phyloP scores from a whole-genome alignment of 1,140 invertebrate genomes.

The Tyrophagus putrescentiae region DNA sequence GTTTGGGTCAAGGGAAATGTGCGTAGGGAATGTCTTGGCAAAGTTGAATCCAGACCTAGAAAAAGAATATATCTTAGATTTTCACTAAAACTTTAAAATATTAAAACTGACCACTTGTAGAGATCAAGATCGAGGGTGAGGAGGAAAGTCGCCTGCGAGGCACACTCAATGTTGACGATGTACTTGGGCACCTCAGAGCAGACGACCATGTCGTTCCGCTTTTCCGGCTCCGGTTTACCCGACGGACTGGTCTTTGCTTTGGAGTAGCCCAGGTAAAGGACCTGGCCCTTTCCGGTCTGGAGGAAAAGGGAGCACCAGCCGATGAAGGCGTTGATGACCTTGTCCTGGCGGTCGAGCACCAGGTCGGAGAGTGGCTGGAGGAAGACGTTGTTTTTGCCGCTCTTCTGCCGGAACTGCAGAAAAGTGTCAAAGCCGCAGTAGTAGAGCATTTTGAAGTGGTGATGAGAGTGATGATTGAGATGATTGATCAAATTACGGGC shows the following conservation, averaged over 20 bases:
- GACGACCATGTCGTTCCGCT: slow-evolving; percentile 17
- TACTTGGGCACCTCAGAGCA: slow-evolving; percentile 13
- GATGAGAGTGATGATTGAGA: too few species aligned
- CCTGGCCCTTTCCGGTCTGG: slow-evolving; percentile 8
- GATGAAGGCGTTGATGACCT: slow-evolving; percentile 17
- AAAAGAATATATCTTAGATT: too few species aligned
- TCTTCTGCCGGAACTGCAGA: slow-evolving; percentile 9
- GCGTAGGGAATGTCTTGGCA: too few species aligned
- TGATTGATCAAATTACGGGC: too few species aligned
- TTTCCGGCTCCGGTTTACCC: neutral
- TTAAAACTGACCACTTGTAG: slow-evolving; percentile 6
- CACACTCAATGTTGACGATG: slow-evolving; percentile 16
- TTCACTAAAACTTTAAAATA: too few species aligned
- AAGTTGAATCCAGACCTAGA: slow-evolving; percentile 10
- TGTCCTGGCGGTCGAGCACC: neutral
- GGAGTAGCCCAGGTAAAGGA: slow-evolving; percentile 14
- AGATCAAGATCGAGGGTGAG: slow-evolving; percentile 6
- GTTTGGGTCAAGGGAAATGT: too few species aligned
- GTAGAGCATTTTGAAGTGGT: slow-evolving; percentile 13
- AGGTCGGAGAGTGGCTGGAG: slow-evolving; percentile 10
- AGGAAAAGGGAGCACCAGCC: slow-evolving; percentile 20
- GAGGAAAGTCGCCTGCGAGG: slow-evolving; percentile 11
- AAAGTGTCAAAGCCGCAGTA: slow-evolving; percentile 20
- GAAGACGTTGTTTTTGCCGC: slow-evolving; percentile 9
- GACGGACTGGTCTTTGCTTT: too few species aligned